Evolutionary conservation across 2,888 invertebrate genomes (phyloP), one percentile per base, ranked within the genome.

Genomic region (Sialis lutaria): DNA sequence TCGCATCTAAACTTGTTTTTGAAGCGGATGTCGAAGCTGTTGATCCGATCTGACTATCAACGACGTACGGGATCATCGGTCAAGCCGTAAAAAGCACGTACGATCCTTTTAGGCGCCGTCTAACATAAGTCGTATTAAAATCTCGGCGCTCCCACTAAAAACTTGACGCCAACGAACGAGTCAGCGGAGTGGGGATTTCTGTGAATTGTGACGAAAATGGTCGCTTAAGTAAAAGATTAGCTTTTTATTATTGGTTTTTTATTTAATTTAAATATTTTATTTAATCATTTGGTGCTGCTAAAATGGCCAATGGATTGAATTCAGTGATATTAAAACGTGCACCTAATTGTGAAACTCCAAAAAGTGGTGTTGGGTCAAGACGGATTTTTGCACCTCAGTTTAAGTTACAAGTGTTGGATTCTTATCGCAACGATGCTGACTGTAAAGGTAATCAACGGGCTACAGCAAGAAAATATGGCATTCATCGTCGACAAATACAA

Each of bases 391-490:
- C 89, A 60, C 85, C 88, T 56, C 82, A 86, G 65, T 90, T 89
- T 66, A 90, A 89, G 65, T 71, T 89, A 54, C 86, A 86, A 73
- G 89, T 90, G 55, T 72, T 89, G 53, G 87, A 88, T 64, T 88
- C 89, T 41, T 90, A 88, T 64, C 74, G 88, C 53, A 77, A 80
- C 57, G 89, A 90, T 62, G 75, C 79, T 40, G 89, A 89, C 63
- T 89, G 89, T 65, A 82, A 87, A 58, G 88, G 88, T 45, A 90
- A 89, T 65, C 89, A 89, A 64, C 74, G 89, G 46, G 89, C 89
- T 4, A 90, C 89, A 12, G 89, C 89, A 50, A 75, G 89, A 58
- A 90, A 90, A 66, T 90, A 88, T 65, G 85, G 86, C 49, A 89
- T 90, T 53, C 89, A 90, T 64, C 74, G 89, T 49, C 75, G 89